A percentile compares a stretch with the other conserved stretches of the same genome.
phyloP scores from a whole-genome alignment of 2,888 invertebrate genomes.

The Frankliniella intonsa region DNA sequence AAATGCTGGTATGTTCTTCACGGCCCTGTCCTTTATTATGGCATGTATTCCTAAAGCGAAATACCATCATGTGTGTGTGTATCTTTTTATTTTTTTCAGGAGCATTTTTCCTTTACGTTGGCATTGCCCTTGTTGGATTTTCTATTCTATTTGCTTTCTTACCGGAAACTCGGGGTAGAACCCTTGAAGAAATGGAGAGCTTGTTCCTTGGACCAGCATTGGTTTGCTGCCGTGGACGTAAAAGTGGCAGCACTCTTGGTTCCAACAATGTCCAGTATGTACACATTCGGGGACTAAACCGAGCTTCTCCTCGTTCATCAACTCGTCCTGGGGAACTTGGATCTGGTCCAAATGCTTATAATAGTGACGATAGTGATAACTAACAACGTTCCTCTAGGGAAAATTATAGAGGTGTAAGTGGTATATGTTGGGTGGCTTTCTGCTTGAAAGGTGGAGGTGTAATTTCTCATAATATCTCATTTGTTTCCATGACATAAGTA shows the following conservation, averaged over 20 bases:
- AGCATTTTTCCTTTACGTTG: background rate
- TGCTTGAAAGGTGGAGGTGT: background rate
- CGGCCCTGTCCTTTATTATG: background rate
- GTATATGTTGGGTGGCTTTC: background rate
- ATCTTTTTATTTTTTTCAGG: background rate
- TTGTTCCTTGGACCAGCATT: background rate
- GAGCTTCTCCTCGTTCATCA: conserved; percentile 41
- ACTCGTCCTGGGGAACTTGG: conserved; percentile 32
- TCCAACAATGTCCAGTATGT: conserved; percentile 47
- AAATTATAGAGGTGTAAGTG: background rate
- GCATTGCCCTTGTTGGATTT: background rate
- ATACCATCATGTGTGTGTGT: background rate
- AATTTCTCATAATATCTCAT: background rate
- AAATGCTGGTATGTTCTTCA: conserved; percentile 45
- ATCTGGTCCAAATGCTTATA: conserved; percentile 39
- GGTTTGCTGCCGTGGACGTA: background rate
- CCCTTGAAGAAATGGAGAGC: conserved; percentile 12
- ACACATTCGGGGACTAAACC: conserved; percentile 48
- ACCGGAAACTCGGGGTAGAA: background rate
- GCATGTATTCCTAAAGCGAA: background rate
- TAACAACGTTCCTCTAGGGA: conserved; percentile 9
- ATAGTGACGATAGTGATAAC: conserved; percentile 37
- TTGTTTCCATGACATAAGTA: background rate
- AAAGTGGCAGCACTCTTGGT: background rate
- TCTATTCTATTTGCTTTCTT: background rate